Base-by-base conservation (phyloP, 2,113 vertebrate genomes). In the Erythrolamprus reginae region DNA sequence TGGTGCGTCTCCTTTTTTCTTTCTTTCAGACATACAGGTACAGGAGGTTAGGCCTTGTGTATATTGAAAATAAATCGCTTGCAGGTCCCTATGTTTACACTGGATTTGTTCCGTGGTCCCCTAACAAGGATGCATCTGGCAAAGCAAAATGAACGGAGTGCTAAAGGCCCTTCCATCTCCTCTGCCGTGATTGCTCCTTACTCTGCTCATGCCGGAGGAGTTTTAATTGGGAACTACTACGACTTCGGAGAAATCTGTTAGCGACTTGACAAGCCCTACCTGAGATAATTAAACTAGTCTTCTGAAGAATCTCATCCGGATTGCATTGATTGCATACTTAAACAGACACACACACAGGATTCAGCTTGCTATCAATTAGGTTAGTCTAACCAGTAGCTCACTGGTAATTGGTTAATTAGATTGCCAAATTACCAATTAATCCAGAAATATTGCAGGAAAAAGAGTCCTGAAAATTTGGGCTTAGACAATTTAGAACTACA, bases 141-240 rank as follows among this genome's bases (percentile, higher is more conserved):
- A 89, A 4, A 52, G 1, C 2, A 45, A 9, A 51, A 53, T n/a
- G 28, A 92, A 92, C 89, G 1, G 86, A 82, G n/a, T 23, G 91
- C 92, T 9, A 48, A 92, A 92, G 87, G 92, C 51, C 19, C 82
- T 82, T 38, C 88, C 93, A 26, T 89, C 90, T 90, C 84, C 38
- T 8, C 58, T 55, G 82, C 65, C 82, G 38, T 86, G 56, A 89
- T 85, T 89, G 87, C 87, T 77, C 7, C 55, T 90, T 70, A 52
- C 47, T 48, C 33, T 77, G 48, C 93, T 94, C 85, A 87, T 45
- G 86, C 88, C 42, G 87, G 92, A 89, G 2, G 48, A 9, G 53
- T 77, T 90, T 95, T 88, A 93, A 65, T 17, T 86, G 87, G 93
- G 48, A 56, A 94, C 86, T 90, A 94, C 86, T 90, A 38, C 48